phyloP scores from a whole-genome alignment of 2,113 vertebrate species.

The Helogale parvula region DNA sequence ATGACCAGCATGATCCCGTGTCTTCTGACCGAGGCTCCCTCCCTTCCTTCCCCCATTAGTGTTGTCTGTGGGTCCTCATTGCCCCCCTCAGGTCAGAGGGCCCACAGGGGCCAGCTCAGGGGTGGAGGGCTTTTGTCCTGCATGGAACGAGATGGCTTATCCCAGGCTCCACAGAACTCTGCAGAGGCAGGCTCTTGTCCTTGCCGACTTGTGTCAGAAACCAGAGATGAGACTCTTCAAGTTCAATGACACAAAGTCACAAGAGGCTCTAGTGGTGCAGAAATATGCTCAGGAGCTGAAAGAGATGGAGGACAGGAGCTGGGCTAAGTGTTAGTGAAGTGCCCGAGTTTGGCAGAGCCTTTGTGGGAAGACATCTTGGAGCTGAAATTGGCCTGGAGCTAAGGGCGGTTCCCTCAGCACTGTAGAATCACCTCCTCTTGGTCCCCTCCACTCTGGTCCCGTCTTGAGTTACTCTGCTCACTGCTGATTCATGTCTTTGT shows the following conservation, averaged over 20 bases:
- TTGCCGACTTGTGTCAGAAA: not conserved
- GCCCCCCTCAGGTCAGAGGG: not conserved
- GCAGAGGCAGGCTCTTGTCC: not conserved
- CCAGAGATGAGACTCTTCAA: not conserved
- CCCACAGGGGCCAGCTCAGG: not conserved
- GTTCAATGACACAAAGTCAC: not conserved
- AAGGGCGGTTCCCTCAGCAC: too few species aligned
- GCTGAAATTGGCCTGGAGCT: not conserved
- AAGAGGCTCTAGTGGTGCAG: not conserved
- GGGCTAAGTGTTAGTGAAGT: too few species aligned
- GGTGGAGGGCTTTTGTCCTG: not conserved
- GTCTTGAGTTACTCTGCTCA: too few species aligned
- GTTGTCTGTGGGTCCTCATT: too few species aligned
- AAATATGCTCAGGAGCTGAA: not conserved
- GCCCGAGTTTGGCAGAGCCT: not conserved
- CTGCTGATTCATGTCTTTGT: not conserved
- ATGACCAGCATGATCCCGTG: accelerated
- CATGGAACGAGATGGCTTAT: accelerated
- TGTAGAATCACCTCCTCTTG: not conserved
- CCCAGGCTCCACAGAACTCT: not conserved
- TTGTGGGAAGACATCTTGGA: not conserved
- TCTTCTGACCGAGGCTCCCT: accelerated
- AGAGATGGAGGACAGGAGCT: not conserved
- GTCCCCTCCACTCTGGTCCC: too few species aligned
- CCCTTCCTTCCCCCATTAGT: not conserved